A percentile compares a stretch with the other conserved stretches of the same genome.
Conservation (phyloP, 2,888 invertebrate genomes). For the Allolobophora icterica region DNA sequence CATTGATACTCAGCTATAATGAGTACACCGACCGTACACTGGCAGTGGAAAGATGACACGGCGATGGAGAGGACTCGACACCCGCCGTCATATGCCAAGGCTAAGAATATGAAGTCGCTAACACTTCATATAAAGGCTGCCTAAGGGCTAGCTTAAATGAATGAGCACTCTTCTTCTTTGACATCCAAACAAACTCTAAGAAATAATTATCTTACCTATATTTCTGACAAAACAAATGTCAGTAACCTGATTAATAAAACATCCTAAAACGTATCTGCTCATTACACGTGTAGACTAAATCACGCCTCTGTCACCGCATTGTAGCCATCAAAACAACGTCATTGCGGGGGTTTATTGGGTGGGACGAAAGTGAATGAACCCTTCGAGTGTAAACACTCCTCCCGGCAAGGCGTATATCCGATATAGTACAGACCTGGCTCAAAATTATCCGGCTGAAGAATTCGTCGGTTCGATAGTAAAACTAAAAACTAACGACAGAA, state of each 20-base stretch:
- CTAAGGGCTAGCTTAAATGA: too few species aligned
- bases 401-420: constrained; percentile 3
- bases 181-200: not conserved
- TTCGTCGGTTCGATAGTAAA: not conserved
- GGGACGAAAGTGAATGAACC: not conserved
- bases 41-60: too few species aligned
- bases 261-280: not conserved
- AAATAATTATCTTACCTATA: not conserved
- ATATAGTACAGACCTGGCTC: not conserved
- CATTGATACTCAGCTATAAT: too few species aligned
- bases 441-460: not conserved
- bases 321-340: not conserved
- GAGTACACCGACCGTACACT: too few species aligned
- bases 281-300: not conserved
- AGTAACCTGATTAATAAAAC: not conserved
- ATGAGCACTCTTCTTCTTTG: too few species aligned
- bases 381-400: not conserved
- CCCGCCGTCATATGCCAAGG: too few species aligned
- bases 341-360: not conserved
- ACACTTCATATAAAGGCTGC: too few species aligned
- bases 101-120: too few species aligned
- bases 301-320: not conserved
- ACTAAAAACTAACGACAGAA: not conserved
- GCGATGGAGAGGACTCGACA: too few species aligned
- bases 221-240: not conserved